Base-by-base conservation (phyloP, 2,113 vertebrate genomes). In the Sylvilagus bachmani region DNA sequence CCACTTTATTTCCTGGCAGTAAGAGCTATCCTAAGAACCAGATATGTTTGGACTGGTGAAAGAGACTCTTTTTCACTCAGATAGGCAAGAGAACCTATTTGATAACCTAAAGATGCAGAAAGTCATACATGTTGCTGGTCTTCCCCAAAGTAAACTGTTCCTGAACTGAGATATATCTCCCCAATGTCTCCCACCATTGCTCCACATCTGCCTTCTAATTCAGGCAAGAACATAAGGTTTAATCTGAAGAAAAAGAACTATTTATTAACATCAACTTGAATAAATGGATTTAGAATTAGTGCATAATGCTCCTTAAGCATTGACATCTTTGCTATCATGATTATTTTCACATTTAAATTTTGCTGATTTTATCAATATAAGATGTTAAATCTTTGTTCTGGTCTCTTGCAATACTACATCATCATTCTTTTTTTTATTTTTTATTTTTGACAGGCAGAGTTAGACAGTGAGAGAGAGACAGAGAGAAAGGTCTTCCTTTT, bases 301-400 rank as follows among this genome's bases (percentile, higher is more conserved):
- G 25, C 29, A 61, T 44, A 58, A 33, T 25, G 12, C 24, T 5
- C 0, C 21, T 17, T 80, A 10, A 58, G 12, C 44, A 17, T 36
- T 85, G 70, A 33, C 84, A 38, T 38, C 36, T 61, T 89, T 79
- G 55, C 73, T 94, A 31, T 79, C 36, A 17, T 82, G 53, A 36
- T 89, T 73, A 73, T 84, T 79, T 96, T 67, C 27, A 69, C 17
- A 25, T 70, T 61, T 70, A 77, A 62, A 12, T 74, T 91, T 79
- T 89, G 79, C 58, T 89, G 55, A 19, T 89, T 89, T 89, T 92
- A 75, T 74, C 38, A 73, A 67, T 36, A 73, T 2, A 73, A 66
- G 25, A n/a, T 55, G 25, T 73, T 82, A 64, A 87, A 0, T n/a
- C 77, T 82, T 92, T 21, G 12, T 49, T 12, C 33, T 85, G 10